These are phyloP conservation scores for Periophthalmus magnuspinnatus DNA, from an alignment of 2,797 vertebrate species.

Conservation along the genomic window DNA sequence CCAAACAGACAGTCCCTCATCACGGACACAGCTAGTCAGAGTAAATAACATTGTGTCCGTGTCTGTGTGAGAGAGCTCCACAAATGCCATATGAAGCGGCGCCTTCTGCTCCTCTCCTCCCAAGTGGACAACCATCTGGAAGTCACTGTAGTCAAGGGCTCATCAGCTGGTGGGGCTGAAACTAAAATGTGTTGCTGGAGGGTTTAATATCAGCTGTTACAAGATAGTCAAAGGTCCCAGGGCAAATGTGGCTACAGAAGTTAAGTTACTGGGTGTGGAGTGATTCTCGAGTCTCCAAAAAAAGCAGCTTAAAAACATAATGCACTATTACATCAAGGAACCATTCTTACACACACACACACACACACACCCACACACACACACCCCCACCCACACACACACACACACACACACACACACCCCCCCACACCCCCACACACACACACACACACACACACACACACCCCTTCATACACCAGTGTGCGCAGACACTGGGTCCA, in stretches of 20 bases:
- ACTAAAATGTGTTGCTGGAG: background rate
- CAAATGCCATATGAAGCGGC: slow-evolving; percentile 48
- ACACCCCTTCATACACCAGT: no score
- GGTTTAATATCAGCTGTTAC: background rate
- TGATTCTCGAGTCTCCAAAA: background rate
- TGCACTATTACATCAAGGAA: no score
- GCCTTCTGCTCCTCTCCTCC: slow-evolving; percentile 16
- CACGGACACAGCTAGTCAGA: slow-evolving; percentile 34
- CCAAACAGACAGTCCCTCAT: slow-evolving; percentile 53
- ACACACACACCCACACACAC: no score
- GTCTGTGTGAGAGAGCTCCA: slow-evolving; percentile 25
- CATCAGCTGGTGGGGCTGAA: background rate
- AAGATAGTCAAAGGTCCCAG: background rate
- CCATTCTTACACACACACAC: no score
- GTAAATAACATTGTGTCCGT: slow-evolving; percentile 57
- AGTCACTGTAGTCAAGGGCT: background rate
- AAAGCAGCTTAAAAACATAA: background rate
- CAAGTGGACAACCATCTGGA: slow-evolving; percentile 21
- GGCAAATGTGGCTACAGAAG: background rate
- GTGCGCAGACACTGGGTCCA: no score
- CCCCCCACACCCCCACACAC: no score
- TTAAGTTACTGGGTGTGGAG: background rate
- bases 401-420: no score
- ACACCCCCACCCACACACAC: no score
- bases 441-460: no score